A percentile compares a stretch with the other conserved stretches of the same genome.
These are phyloP conservation scores for Drosophila demipolita DNA, from an alignment of 2,888 invertebrate genomes.

Conservation along the genomic window DNA sequence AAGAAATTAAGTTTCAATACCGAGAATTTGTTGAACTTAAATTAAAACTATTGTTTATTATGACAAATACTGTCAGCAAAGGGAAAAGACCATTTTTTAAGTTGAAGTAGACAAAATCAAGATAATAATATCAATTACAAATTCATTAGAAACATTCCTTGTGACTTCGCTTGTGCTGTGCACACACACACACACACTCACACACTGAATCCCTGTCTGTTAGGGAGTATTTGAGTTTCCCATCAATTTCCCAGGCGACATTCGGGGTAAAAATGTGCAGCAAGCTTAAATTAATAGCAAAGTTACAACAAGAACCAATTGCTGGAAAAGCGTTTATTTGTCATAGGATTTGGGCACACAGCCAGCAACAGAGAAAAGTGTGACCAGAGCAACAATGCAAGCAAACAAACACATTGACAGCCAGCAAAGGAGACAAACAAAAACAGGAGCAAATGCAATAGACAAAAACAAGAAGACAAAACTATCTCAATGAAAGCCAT, in stretches of 20 bases:
- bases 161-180: not conserved
- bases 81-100: not conserved
- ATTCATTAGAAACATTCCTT: not conserved
- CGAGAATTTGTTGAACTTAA: too few species aligned
- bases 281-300: slow-evolving; percentile 73
- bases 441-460: slow-evolving; percentile 13
- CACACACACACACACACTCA: not conserved
- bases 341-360: slow-evolving; percentile 66
- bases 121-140: not conserved
- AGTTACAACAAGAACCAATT: slow-evolving; percentile 59
- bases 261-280: slow-evolving; percentile 24
- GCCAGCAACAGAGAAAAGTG: slow-evolving; percentile 34
- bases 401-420: slow-evolving; percentile 65
- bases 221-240: slow-evolving; percentile 4
- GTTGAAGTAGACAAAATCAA: too few species aligned
- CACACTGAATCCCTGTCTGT: slow-evolving; percentile 3
- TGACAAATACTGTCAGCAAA: not conserved
- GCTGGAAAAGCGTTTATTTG: slow-evolving; percentile 72
- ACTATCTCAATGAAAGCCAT: not conserved
- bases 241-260: slow-evolving; percentile 31
- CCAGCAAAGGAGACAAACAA: slow-evolving; percentile 39
- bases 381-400: slow-evolving; percentile 67
- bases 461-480: slow-evolving; percentile 2
- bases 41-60: too few species aligned
- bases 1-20: too few species aligned